These are phyloP conservation scores for Agriotes lineatus DNA, from an alignment of 2,888 invertebrate species.

Conservation along the genomic window DNA sequence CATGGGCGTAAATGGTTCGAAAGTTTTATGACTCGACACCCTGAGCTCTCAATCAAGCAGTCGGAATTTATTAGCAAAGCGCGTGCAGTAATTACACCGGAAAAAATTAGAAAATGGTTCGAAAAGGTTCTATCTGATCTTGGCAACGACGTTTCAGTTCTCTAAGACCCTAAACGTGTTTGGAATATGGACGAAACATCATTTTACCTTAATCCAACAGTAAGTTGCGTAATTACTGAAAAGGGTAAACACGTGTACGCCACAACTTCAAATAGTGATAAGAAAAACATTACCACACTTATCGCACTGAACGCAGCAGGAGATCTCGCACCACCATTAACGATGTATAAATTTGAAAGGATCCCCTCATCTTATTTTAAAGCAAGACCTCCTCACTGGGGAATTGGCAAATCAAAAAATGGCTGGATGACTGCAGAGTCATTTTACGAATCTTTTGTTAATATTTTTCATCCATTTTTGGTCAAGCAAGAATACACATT, in stretches of 20 bases:
- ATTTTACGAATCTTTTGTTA: too few species aligned
- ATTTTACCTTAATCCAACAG: neutral
- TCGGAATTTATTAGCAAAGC: neutral
- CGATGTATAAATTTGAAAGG: too few species aligned
- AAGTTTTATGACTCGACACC: neutral
- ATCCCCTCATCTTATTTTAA: too few species aligned
- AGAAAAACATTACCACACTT: constrained; percentile 5
- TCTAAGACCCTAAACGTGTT: neutral
- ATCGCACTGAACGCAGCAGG: too few species aligned
- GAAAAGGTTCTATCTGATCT: neutral
- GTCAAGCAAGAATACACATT: too few species aligned
- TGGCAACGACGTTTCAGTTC: neutral
- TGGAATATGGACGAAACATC: constrained; percentile 12
- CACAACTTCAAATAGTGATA: constrained; percentile 33
- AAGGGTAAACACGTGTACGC: constrained; percentile 25
- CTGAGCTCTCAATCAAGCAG: neutral
- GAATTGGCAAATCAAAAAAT: too few species aligned
- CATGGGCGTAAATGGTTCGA: neutral
- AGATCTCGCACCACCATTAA: too few species aligned
- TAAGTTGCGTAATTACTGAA: neutral
- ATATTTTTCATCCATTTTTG: too few species aligned
- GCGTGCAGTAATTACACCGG: neutral
- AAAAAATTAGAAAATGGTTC: neutral
- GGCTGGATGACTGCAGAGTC: too few species aligned
- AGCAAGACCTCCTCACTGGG: too few species aligned